Evolutionary conservation across 2,888 invertebrate species (phyloP).

Genomic region (Drosophila imparisetae): DNA sequence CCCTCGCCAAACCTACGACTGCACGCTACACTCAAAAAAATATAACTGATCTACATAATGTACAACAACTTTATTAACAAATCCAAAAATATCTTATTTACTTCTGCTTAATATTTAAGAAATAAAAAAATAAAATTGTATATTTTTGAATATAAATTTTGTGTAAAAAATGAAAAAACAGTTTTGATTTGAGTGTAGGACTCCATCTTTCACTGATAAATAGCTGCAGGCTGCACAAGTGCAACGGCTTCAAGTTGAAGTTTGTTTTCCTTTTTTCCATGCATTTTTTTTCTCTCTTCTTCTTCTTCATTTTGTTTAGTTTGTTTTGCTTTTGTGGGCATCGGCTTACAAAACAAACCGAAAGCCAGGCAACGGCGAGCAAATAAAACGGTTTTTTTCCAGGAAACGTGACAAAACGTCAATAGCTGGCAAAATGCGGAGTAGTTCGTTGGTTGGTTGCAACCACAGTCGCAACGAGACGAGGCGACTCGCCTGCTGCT

Average conservation of each 20-base stretch:
- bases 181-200: slow-evolving; percentile 2
- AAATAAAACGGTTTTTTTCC: slow-evolving; percentile 80
- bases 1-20: slow-evolving; percentile 1
- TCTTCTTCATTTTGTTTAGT: slow-evolving; percentile 46
- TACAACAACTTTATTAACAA: neutral
- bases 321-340: slow-evolving; percentile 64
- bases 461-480: slow-evolving; percentile 26
- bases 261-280: slow-evolving; percentile 65
- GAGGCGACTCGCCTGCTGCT: slow-evolving; percentile 38
- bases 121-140: neutral
- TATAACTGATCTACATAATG: too few species aligned
- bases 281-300: neutral
- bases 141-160: neutral
- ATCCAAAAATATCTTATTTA: neutral
- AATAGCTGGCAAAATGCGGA: slow-evolving; percentile 62
- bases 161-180: neutral
- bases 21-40: neutral
- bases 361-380: slow-evolving; percentile 62
- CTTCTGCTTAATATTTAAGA: neutral
- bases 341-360: slow-evolving; percentile 77
- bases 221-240: slow-evolving; percentile 40
- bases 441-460: slow-evolving; percentile 40
- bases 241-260: slow-evolving; percentile 70
- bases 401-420: slow-evolving; percentile 83
- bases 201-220: slow-evolving; percentile 34